Conservation (phyloP, 2,888 invertebrate genomes). For the Ennomos fuscantarius region DNA sequence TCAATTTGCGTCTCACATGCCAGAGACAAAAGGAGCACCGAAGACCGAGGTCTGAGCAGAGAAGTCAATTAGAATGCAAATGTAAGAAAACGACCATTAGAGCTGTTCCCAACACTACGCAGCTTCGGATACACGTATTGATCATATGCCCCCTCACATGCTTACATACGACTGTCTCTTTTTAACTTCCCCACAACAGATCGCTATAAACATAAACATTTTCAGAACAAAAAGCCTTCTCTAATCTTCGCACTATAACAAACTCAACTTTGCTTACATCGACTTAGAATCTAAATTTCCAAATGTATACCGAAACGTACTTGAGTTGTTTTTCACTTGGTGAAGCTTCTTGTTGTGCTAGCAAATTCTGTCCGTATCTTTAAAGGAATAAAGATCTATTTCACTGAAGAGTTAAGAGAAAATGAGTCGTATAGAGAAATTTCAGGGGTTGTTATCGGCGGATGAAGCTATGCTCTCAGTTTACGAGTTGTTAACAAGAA, state of each 20-base stretch:
- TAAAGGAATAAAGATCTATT: conserved; percentile 84
- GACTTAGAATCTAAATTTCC: conserved; percentile 28
- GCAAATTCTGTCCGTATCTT: conserved; percentile 78
- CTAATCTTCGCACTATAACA: conserved; percentile 32
- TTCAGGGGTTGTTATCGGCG: conserved; percentile 63
- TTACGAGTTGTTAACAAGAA: conserved; percentile 69
- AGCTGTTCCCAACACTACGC: conserved; percentile 58
- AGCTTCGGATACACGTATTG: conserved; percentile 69
- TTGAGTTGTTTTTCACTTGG: conserved; percentile 40
- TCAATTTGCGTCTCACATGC: conserved; percentile 69
- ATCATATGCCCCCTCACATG: conserved; percentile 80
- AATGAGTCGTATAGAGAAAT: conserved; percentile 71
- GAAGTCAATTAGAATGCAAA: conserved; percentile 83
- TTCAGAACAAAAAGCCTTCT: conserved; percentile 59
- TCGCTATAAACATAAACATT: conserved; percentile 82
- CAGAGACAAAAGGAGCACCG: conserved; percentile 67
- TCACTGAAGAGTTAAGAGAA: conserved; percentile 72
- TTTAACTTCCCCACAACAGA: conserved; percentile 82
- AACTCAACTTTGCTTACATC: conserved; percentile 22
- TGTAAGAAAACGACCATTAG: conserved; percentile 84
- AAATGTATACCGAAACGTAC: not conserved
- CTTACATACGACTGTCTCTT: conserved; percentile 82
- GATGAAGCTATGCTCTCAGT: conserved; percentile 40
- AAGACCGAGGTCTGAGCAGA: conserved; percentile 57
- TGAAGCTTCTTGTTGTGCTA: conserved; percentile 71